Evolutionary conservation across 1,140 invertebrate genomes (phyloP), one percentile per base, ranked within the genome.

Genomic region (Brachionus rotundiformis): DNA sequence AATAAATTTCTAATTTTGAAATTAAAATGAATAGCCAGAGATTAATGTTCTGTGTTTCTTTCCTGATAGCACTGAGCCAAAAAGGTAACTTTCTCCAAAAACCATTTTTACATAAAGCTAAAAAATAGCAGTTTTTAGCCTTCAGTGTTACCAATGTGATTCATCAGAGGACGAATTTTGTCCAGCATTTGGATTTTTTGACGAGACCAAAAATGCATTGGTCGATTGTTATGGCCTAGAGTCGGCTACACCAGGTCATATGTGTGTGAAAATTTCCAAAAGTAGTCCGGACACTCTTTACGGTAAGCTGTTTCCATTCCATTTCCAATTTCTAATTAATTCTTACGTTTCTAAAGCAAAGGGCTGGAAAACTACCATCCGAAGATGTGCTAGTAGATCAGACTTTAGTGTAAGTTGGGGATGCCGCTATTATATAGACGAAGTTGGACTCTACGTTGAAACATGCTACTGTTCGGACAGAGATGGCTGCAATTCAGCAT

Each of bases 61-160:
- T n/a, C 23, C 19, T 54, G 16, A 6, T 54, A 8, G 19, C 19
- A 54, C 47, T 54, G 47, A 25, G n/a, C 16, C 47, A 54, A 8
- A 54, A 54, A 54, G 47, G 47, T 54, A 54, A 54, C 5, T 1
- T 54, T 54, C 5, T 7, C 47, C 8, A 23, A 23, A 7, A 11
- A 11, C 1, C 7, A 19, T 16, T 68, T 36, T 68, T 10, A 68
- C n/a, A 16, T 7, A 33, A 36, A 7, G 8, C 29, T 68, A 19
- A 11, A 23, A 29, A 27, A 6, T 7, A 54, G 6, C 11, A 68
- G 63, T 33, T 19, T 19, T 68, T 68, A 36, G 68, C 41, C 27
- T 81, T 27, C 79, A 81, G 65, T 82, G 81, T n/a, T 82, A 82
- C 71, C 81, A 82, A 75, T 82, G 81, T 36, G 54, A 61, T 47